Percentiles rank a stretch among this genome's conserved stretches.
These are phyloP conservation scores for Sphaerophoria rueppellii DNA, from an alignment of 2,888 invertebrate species.

Conservation along the genomic window DNA sequence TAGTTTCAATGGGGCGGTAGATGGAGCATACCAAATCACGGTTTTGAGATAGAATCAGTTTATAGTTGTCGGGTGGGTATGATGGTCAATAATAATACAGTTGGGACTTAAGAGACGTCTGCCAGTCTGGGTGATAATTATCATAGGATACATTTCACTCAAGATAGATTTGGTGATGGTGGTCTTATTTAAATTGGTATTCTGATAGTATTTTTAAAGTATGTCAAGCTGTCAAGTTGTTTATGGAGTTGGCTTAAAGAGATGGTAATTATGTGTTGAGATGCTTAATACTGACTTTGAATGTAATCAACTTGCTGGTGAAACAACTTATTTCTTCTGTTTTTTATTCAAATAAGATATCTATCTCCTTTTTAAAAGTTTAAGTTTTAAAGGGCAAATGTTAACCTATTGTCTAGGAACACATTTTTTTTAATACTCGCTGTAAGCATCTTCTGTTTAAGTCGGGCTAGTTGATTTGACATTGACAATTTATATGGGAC, in stretches of 20 bases:
- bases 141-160: conserved; percentile 7
- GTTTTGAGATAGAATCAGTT: conserved; percentile 33
- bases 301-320: no score
- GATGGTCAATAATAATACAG: conserved; percentile 26
- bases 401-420: no score
- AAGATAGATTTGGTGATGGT: neutral
- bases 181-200: neutral
- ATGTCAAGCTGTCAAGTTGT: neutral
- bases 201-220: neutral
- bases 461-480: no score
- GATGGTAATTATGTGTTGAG: neutral
- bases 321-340: no score
- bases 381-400: no score
- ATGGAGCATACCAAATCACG: conserved; percentile 27
- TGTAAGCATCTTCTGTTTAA: no score
- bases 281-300: neutral
- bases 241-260: neutral
- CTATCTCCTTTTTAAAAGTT: no score
- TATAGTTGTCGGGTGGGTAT: conserved; percentile 20
- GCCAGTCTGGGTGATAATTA: conserved; percentile 11
- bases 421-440: no score
- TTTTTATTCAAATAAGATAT: no score
- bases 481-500: no score
- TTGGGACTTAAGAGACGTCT: neutral
- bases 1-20: conserved; percentile 22